These are phyloP conservation scores for Chromis chromis DNA, from an alignment of 2,797 vertebrate species.

Conservation along the genomic window DNA sequence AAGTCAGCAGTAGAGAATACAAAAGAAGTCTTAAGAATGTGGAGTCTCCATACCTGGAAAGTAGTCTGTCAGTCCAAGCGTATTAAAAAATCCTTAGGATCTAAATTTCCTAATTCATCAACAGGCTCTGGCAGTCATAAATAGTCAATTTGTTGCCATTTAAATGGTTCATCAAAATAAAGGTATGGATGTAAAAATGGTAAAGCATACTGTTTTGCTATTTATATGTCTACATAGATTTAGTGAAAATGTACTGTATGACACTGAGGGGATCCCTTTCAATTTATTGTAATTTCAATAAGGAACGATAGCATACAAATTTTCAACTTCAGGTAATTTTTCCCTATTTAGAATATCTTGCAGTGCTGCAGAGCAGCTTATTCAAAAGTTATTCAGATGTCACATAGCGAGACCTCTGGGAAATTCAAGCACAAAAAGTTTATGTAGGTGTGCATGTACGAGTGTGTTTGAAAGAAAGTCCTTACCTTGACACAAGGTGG, in stretches of 20 bases:
- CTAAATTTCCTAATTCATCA: not conserved
- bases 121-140: not conserved
- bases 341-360: too few species aligned
- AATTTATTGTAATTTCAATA: not conserved
- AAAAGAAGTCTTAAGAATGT: not conserved
- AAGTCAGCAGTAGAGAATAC: not conserved
- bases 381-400: not conserved
- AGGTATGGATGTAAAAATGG: not conserved
- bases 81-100: not conserved
- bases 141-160: not conserved
- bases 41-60: conserved; percentile 6
- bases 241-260: not conserved
- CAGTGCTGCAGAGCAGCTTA: too few species aligned
- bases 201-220: not conserved
- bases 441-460: not conserved
- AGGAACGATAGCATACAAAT: too few species aligned
- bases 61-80: conserved; percentile 1
- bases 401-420: not conserved
- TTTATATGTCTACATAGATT: not conserved
- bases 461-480: not conserved
- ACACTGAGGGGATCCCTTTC: not conserved
- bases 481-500: conserved; percentile 94
- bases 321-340: too few species aligned
- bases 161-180: not conserved
- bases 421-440: conserved; percentile 19